phyloP scores from a whole-genome alignment of 2,113 vertebrate species.

The Nyctibius bracteatus region DNA sequence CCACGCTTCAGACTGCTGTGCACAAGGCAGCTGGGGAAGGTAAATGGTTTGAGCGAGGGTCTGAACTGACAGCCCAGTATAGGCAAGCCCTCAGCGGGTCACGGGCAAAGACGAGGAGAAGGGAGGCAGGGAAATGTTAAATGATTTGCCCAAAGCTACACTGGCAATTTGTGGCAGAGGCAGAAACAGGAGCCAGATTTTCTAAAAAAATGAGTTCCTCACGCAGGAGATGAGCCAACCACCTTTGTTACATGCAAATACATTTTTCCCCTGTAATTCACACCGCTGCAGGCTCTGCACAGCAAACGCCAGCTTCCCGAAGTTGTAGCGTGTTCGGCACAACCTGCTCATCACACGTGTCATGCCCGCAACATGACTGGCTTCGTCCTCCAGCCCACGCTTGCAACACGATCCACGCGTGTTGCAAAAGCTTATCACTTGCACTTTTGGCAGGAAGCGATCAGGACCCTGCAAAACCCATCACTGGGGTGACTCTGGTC shows the following conservation, averaged over 20 bases:
- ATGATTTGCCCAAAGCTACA: neutral
- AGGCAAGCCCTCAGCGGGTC: neutral
- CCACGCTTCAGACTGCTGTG: fast-evolving
- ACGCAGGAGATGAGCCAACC: neutral
- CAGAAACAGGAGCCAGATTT: neutral
- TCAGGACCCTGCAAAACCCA: neutral
- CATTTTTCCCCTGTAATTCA: neutral
- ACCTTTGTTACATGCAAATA: slow-evolving; percentile 11
- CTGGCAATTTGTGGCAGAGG: neutral
- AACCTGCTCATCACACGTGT: neutral
- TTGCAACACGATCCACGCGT: fast-evolving
- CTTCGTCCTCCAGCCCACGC: neutral
- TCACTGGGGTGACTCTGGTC: neutral
- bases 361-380: neutral
- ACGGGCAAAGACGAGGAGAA: neutral
- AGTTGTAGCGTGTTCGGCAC: neutral
- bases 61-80: neutral
- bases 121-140: neutral
- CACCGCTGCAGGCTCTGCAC: neutral
- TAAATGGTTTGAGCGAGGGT: neutral
- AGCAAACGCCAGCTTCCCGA: neutral
- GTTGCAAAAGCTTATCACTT: neutral
- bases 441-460: neutral
- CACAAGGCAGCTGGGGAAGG: fast-evolving
- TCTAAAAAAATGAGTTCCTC: neutral